Conservation (phyloP, 2,888 invertebrate genomes). For the Polyploca ridens region DNA sequence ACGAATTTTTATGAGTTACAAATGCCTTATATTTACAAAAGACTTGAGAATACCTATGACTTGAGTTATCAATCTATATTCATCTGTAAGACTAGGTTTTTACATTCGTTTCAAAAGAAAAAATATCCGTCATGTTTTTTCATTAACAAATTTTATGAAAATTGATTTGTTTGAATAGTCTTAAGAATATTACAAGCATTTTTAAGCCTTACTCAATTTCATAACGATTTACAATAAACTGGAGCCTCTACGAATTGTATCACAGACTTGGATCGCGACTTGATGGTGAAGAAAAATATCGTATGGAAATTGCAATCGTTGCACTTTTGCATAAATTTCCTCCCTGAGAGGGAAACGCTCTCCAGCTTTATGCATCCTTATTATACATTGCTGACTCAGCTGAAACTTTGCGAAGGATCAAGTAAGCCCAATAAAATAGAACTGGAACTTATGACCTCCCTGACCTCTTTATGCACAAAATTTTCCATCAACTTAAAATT, state of each 20-base stretch:
- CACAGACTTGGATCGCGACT: not conserved
- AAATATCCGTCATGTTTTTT: too few relatives aligned
- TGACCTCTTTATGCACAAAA: not conserved
- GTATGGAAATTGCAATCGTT: conserved; percentile 5
- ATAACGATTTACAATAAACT: too few relatives aligned
- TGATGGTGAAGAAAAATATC: not conserved
- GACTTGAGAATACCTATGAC: too few relatives aligned
- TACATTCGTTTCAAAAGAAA: too few relatives aligned
- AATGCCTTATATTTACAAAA: too few relatives aligned
- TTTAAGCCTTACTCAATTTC: too few relatives aligned
- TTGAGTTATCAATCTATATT: too few relatives aligned
- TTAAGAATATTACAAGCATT: too few relatives aligned
- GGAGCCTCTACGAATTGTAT: not conserved
- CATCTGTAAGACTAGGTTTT: too few relatives aligned
- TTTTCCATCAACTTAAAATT: not conserved
- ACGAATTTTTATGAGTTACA: too few relatives aligned
- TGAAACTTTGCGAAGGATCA: not conserved
- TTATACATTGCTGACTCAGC: not conserved
- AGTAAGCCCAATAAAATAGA: not conserved
- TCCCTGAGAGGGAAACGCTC: not conserved
- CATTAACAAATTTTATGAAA: too few relatives aligned
- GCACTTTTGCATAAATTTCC: conserved; percentile 7
- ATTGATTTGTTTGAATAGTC: too few relatives aligned
- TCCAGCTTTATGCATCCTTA: not conserved
- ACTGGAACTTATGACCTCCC: not conserved